Percentiles rank a stretch among this genome's conserved stretches.
Evolutionary conservation across 2,888 invertebrate genomes (phyloP).

Genomic region (Drosophila setosimentum): DNA sequence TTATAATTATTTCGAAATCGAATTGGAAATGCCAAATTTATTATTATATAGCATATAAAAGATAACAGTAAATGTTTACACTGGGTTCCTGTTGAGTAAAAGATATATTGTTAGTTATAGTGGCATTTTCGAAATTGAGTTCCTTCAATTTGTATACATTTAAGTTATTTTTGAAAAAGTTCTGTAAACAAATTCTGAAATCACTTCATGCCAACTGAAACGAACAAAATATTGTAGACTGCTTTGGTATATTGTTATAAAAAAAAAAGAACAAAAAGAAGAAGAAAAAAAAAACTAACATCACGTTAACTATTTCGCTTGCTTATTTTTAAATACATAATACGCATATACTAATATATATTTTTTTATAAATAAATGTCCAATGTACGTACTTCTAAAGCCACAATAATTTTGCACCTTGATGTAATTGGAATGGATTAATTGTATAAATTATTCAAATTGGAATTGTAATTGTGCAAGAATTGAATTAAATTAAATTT

Average conservation of each 20-base stretch:
- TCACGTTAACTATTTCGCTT: conserved; percentile 43
- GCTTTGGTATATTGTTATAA: conserved; percentile 43
- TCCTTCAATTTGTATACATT: conserved; percentile 6
- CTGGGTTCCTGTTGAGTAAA: conserved; percentile 71
- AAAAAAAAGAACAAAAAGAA: background rate
- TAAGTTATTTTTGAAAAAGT: background rate
- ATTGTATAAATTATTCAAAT: conserved; percentile 3
- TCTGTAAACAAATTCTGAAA: background rate
- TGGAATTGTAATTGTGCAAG: conserved; percentile 15
- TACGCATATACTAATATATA: conserved; percentile 32
- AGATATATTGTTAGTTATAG: conserved; percentile 46
- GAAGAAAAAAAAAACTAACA: conserved; percentile 10
- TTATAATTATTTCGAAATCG: conserved; percentile 30
- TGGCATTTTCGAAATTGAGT: conserved; percentile 40
- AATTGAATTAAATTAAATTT: conserved; percentile 9
- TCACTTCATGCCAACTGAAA: conserved; percentile 27
- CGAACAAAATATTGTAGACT: conserved; percentile 52
- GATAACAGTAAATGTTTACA: conserved; percentile 56
- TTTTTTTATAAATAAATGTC: conserved; percentile 46
- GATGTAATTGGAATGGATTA: background rate
- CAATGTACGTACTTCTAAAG: conserved; percentile 41
- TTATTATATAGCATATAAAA: conserved; percentile 24
- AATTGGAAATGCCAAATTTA: conserved; percentile 67
- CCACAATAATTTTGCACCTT: conserved; percentile 56
- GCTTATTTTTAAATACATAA: conserved; percentile 42